Evolutionary conservation across 2,797 vertebrate genomes (phyloP).

Genomic region (Podargus strigoides): DNA sequence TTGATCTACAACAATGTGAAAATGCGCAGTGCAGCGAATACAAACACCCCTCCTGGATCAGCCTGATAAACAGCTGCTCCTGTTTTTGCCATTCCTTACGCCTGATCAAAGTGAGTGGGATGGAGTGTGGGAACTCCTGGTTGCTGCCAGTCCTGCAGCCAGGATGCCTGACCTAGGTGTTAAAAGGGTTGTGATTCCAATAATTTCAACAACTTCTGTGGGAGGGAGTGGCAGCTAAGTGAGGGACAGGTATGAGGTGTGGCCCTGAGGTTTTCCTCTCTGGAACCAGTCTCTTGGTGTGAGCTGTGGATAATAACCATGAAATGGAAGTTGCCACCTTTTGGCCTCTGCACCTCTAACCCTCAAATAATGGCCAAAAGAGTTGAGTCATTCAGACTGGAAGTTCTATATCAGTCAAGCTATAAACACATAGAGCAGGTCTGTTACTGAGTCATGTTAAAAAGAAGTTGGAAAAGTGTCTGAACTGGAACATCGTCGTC

Average conservation of each 20-base stretch:
- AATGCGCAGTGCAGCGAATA: background rate
- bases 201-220: background rate
- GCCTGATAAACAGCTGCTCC: background rate
- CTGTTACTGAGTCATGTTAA: background rate
- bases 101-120: background rate
- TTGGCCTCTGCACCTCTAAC: background rate
- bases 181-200: background rate
- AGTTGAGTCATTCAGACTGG: background rate
- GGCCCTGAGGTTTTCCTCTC: background rate
- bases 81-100: background rate
- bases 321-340: background rate
- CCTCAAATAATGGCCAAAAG: background rate
- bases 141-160: background rate
- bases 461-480: background rate
- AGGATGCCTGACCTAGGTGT: background rate
- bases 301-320: background rate
- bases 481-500: background rate
- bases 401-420: background rate
- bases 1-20: background rate
- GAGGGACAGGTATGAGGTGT: background rate
- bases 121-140: background rate
- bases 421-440: background rate
- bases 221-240: background rate
- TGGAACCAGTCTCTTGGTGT: background rate
- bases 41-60: background rate